phyloP scores from a whole-genome alignment of 1,140 invertebrate genomes.

The Amyelois transitella region DNA sequence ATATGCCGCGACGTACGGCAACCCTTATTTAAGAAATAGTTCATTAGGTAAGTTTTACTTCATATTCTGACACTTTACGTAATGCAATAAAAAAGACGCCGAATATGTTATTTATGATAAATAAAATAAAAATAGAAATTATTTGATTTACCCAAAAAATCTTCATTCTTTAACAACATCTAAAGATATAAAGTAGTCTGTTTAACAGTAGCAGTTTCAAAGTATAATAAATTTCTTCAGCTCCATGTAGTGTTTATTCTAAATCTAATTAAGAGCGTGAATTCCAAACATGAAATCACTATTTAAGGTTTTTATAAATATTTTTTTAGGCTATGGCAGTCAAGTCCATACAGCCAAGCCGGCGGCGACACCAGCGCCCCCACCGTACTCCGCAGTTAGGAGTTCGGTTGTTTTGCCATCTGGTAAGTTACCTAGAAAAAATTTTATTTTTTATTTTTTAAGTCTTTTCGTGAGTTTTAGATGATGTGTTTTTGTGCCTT shows the following conservation, averaged over 20 bases:
- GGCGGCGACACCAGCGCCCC: slow-evolving; percentile 83
- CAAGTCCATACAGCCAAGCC: slow-evolving; percentile 82
- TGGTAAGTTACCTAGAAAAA: slow-evolving; percentile 35
- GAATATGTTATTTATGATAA: too few species aligned
- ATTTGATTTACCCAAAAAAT: too few species aligned
- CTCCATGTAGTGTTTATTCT: too few species aligned
- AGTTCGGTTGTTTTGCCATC: slow-evolving; percentile 42
- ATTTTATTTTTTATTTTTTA: too few species aligned
- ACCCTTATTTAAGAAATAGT: slow-evolving; percentile 86
- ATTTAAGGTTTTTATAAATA: neutral
- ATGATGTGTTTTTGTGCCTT: too few species aligned
- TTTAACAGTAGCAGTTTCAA: too few species aligned
- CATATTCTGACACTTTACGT: neutral
- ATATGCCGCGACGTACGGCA: slow-evolving; percentile 91
- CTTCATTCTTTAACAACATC: too few species aligned
- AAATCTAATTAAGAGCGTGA: too few species aligned
- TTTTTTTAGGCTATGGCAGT: slow-evolving; percentile 65
- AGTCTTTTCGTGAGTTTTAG: too few species aligned
- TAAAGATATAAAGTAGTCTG: too few species aligned
- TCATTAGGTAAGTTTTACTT: slow-evolving; percentile 56
- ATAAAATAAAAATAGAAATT: too few species aligned
- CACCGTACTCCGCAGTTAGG: slow-evolving; percentile 77
- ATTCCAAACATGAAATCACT: neutral
- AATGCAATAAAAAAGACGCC: neutral
- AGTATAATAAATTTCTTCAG: too few species aligned